Conservation (phyloP, 1,140 invertebrate species). For the Aphidius gifuensis region DNA sequence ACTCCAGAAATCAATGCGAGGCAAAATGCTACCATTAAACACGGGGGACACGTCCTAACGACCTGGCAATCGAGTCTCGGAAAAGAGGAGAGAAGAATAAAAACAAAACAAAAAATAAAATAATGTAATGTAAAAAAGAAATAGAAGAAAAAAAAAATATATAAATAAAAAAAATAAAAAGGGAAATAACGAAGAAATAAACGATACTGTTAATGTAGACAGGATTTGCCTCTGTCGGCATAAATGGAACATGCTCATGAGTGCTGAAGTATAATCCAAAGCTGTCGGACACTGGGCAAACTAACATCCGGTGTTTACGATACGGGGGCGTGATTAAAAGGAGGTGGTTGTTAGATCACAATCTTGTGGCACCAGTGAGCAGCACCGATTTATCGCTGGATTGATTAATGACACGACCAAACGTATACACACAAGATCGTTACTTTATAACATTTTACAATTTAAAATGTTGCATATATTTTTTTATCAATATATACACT, state of each 20-base stretch:
- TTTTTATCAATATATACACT: too few relatives aligned
- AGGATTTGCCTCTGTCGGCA: neutral
- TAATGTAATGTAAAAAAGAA: neutral
- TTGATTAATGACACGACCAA: constrained; percentile 8
- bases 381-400: constrained; percentile 4
- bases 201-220: too few relatives aligned
- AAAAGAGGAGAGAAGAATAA: neutral
- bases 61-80: constrained; percentile 17
- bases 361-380: constrained; percentile 6
- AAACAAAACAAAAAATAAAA: neutral
- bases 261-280: constrained; percentile 1
- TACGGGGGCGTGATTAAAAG: constrained; percentile 24
- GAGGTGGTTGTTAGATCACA: constrained; percentile 20
- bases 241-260: constrained; percentile 7
- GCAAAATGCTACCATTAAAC: constrained; percentile 23
- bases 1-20: constrained; percentile 24
- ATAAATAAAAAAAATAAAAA: too few relatives aligned
- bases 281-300: constrained; percentile 6
- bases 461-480: neutral
- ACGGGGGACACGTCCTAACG: constrained; percentile 20
- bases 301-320: constrained; percentile 17
- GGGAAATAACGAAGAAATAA: too few relatives aligned
- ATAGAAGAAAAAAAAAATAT: too few relatives aligned
- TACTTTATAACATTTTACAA: neutral
- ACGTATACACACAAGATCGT: neutral